phyloP scores from a whole-genome alignment of 2,888 invertebrate species.

The Nemotelus nigrinus region DNA sequence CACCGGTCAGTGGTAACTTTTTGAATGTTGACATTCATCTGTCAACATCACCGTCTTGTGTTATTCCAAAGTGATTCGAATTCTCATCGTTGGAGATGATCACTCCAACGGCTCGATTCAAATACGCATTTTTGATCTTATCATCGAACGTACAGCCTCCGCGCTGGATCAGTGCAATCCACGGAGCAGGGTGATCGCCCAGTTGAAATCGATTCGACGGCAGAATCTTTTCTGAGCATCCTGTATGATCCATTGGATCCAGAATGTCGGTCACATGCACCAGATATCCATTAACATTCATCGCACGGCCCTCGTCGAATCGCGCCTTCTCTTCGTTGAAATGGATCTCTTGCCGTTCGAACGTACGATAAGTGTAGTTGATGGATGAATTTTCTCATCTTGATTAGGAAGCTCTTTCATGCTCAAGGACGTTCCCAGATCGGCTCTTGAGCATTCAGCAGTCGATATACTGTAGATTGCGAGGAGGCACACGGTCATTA shows the following conservation, averaged over 20 bases:
- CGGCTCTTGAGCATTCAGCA: conserved; percentile 47
- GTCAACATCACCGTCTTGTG: no score
- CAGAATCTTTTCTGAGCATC: conserved; percentile 71
- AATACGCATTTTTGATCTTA: conserved; percentile 81
- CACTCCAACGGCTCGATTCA: conserved; percentile 79
- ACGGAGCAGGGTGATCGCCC: conserved; percentile 65
- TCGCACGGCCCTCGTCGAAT: conserved; percentile 76
- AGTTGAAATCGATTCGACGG: conserved; percentile 65
- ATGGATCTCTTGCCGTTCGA: conserved; percentile 53
- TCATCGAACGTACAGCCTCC: conserved; percentile 85
- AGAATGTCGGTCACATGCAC: conserved; percentile 74
- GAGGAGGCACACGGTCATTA: conserved; percentile 22
- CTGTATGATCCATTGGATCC: conserved; percentile 71
- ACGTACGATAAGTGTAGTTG: conserved; percentile 59
- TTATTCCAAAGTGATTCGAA: conserved; percentile 59
- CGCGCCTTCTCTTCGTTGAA: conserved; percentile 68
- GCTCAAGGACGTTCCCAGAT: conserved; percentile 49
- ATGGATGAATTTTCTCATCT: conserved; percentile 56
- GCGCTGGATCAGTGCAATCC: conserved; percentile 83
- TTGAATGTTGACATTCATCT: no score
- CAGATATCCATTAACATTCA: conserved; percentile 73
- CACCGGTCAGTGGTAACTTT: no score
- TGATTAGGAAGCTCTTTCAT: conserved; percentile 47
- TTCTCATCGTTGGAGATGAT: conserved; percentile 84
- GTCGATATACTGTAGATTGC: not conserved